Conservation (phyloP, 2,113 vertebrate genomes). For the Phycodurus eques region DNA sequence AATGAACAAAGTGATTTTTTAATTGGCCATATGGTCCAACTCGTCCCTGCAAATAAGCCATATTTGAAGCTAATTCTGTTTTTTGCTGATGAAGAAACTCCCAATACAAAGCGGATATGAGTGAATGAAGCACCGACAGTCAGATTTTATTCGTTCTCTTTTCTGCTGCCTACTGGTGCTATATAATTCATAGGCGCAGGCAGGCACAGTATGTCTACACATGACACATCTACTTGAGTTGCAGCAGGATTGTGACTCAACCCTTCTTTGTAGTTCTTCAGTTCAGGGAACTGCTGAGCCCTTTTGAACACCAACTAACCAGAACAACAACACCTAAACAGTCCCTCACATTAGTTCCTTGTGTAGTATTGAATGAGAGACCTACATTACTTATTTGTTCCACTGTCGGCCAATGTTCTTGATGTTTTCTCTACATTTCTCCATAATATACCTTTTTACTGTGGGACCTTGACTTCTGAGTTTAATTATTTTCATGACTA, state of each 20-base stretch:
- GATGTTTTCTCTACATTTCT: too few relatives aligned
- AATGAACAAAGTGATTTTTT: slow-evolving; percentile 67
- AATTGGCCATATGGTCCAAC: slow-evolving; percentile 71
- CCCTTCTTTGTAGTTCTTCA: background rate
- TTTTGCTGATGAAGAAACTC: slow-evolving; percentile 38
- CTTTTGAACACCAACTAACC: background rate
- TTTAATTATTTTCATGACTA: too few relatives aligned
- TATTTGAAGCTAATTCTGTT: slow-evolving; percentile 49
- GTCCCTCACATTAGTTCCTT: background rate
- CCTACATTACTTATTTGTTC: too few relatives aligned
- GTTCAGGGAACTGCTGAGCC: background rate
- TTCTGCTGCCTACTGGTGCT: slow-evolving; percentile 30
- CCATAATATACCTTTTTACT: too few relatives aligned
- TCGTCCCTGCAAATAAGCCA: slow-evolving; percentile 42
- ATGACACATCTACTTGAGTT: slow-evolving; percentile 50
- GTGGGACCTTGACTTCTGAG: too few relatives aligned
- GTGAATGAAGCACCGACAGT: slow-evolving; percentile 6
- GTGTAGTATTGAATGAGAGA: too few relatives aligned
- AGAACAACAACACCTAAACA: background rate
- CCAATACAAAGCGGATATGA: slow-evolving; percentile 17
- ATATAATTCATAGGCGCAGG: slow-evolving; percentile 62
- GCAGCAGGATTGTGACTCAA: slow-evolving; percentile 50
- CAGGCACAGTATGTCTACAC: slow-evolving; percentile 36
- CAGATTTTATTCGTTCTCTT: slow-evolving; percentile 1
- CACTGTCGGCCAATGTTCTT: too few relatives aligned